phyloP scores from a whole-genome alignment of 1,140 invertebrate species.

The Cyclina sinensis region DNA sequence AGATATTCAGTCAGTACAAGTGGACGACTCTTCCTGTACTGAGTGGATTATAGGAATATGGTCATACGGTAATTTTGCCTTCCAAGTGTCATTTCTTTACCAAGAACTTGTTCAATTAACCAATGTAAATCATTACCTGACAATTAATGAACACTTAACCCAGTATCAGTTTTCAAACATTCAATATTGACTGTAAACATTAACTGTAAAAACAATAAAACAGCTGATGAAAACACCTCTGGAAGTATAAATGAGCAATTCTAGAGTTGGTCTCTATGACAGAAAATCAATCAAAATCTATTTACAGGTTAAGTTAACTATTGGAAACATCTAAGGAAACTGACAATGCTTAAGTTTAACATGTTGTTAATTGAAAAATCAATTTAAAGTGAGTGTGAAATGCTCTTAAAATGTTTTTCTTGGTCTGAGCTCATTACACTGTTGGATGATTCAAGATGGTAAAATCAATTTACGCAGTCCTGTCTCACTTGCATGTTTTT shows the following conservation, averaged over 20 bases:
- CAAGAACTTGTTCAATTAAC: too few species aligned
- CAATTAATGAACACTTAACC: slow-evolving; percentile 8
- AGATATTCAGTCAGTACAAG: too few species aligned
- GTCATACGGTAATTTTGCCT: too few species aligned
- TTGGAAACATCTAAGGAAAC: slow-evolving; percentile 35
- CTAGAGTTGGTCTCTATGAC: slow-evolving; percentile 1
- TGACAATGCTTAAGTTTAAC: slow-evolving; percentile 39
- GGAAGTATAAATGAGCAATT: background rate
- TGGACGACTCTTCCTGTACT: too few species aligned
- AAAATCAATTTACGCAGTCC: slow-evolving; percentile 37
- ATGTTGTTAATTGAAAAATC: slow-evolving; percentile 54
- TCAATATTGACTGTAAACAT: slow-evolving; percentile 5
- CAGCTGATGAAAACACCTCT: slow-evolving; percentile 4
- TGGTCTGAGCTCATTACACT: background rate
- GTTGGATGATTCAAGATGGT: slow-evolving; percentile 17
- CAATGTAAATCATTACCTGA: background rate
- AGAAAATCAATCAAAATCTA: slow-evolving; percentile 48
- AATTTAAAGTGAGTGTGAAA: slow-evolving; percentile 51
- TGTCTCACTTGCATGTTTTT: slow-evolving; percentile 11
- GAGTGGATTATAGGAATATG: too few species aligned
- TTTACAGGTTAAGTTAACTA: slow-evolving; percentile 43
- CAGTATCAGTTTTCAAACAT: slow-evolving; percentile 11
- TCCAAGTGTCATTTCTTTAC: too few species aligned
- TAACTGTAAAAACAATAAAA: slow-evolving; percentile 10
- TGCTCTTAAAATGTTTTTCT: slow-evolving; percentile 3